Percentiles rank a stretch among this genome's conserved stretches.
phyloP scores from a whole-genome alignment of 2,113 vertebrate species.

The Corvus moneduloides region DNA sequence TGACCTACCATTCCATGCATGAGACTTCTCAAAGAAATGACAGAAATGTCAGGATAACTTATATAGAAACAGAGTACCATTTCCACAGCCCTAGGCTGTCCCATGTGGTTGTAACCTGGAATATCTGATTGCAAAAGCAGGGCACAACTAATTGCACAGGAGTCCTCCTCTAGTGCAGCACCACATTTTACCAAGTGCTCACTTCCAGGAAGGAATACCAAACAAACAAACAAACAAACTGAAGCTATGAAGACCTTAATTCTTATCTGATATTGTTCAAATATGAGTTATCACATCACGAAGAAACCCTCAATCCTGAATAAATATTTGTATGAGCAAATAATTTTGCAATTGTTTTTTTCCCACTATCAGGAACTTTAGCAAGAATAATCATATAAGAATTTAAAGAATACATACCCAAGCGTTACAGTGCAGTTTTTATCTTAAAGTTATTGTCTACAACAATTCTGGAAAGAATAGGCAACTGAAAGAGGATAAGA shows the following conservation, averaged over 20 bases:
- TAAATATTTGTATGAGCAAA: background rate
- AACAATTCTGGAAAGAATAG: background rate
- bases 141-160: background rate
- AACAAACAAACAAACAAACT: background rate
- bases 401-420: background rate
- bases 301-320: background rate
- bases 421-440: background rate
- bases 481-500: background rate
- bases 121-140: background rate
- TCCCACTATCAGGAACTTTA: background rate
- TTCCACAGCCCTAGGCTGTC: background rate
- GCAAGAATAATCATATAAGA: background rate
- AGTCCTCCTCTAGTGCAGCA: background rate
- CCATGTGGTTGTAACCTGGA: background rate
- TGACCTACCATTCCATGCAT: accelerated
- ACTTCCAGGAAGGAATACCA: background rate
- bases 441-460: background rate
- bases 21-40: background rate
- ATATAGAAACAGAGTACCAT: background rate
- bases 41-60: background rate
- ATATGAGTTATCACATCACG: background rate
- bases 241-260: background rate
- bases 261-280: background rate
- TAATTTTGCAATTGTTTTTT: background rate
- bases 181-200: background rate